Percentiles rank a stretch among this genome's conserved stretches.
phyloP scores from a whole-genome alignment of 2,113 vertebrate genomes.

The Carollia perspicillata region DNA sequence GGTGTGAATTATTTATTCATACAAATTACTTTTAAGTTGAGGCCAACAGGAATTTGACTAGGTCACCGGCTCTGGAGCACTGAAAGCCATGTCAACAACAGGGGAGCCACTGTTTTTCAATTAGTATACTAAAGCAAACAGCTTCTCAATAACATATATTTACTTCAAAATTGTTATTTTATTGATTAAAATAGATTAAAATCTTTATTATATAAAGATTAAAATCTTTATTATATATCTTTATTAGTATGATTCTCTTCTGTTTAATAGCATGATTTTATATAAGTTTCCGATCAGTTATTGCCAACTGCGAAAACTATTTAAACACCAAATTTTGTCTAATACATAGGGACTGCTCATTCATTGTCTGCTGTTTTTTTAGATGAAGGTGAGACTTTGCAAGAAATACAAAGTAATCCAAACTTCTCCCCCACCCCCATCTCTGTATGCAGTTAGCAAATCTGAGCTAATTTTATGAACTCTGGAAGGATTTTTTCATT shows the following conservation, averaged over 20 bases:
- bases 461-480: constrained; percentile 43
- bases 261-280: constrained; percentile 69
- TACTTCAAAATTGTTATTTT: constrained; percentile 70
- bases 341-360: constrained; percentile 55
- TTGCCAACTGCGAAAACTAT: constrained; percentile 76
- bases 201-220: constrained; percentile 59
- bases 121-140: constrained; percentile 66
- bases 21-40: constrained; percentile 75
- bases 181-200: constrained; percentile 77
- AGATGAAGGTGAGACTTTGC: background rate
- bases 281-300: constrained; percentile 71
- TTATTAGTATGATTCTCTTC: constrained; percentile 61
- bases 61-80: constrained; percentile 71
- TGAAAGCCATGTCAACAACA: constrained; percentile 78
- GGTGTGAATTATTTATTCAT: constrained; percentile 80
- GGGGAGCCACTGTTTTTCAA: constrained; percentile 65
- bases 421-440: background rate
- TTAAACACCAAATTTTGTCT: constrained; percentile 63
- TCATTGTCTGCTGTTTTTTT: constrained; percentile 4
- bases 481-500: background rate
- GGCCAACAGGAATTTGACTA: constrained; percentile 76
- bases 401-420: background rate
- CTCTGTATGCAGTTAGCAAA: constrained; percentile 41
- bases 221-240: constrained; percentile 64
- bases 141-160: constrained; percentile 76